phyloP scores from a whole-genome alignment of 2,888 invertebrate genomes.

The Kuschelorhynchus macadamiae region DNA sequence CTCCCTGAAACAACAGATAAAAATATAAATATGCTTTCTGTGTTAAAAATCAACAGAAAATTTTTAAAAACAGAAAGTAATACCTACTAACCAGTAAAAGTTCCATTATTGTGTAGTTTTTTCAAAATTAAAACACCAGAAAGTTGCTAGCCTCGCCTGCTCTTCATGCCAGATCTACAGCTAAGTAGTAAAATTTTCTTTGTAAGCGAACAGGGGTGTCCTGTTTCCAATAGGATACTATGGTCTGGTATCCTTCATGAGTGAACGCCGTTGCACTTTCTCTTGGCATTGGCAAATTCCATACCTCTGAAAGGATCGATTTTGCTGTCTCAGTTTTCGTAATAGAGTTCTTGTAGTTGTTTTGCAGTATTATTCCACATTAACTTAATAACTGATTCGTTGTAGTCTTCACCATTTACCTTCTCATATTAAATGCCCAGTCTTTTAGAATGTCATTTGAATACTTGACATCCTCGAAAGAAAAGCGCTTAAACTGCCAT shows the following conservation, averaged over 20 bases:
- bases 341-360: conserved; percentile 2
- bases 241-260: background rate
- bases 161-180: conserved; percentile 1
- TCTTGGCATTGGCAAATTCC: background rate
- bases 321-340: conserved; percentile 6
- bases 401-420: conserved; percentile 48
- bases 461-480: too few species aligned
- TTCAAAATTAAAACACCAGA: background rate
- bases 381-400: conserved; percentile 44
- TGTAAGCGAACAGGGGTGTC: background rate
- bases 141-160: conserved; percentile 6
- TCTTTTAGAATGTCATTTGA: too few species aligned
- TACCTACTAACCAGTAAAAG: background rate
- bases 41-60: too few species aligned
- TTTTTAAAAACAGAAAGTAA: background rate
- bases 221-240: background rate
- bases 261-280: background rate
- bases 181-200: conserved; percentile 5
- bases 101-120: background rate
- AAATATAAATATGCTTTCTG: background rate
- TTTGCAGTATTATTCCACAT: conserved; percentile 49
- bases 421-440: conserved; percentile 3
- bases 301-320: background rate
- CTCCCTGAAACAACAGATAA: too few species aligned
- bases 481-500: too few species aligned